These are phyloP conservation scores for Trinorchestia longiramus DNA, from an alignment of 1,140 invertebrate species.

Conservation along the genomic window DNA sequence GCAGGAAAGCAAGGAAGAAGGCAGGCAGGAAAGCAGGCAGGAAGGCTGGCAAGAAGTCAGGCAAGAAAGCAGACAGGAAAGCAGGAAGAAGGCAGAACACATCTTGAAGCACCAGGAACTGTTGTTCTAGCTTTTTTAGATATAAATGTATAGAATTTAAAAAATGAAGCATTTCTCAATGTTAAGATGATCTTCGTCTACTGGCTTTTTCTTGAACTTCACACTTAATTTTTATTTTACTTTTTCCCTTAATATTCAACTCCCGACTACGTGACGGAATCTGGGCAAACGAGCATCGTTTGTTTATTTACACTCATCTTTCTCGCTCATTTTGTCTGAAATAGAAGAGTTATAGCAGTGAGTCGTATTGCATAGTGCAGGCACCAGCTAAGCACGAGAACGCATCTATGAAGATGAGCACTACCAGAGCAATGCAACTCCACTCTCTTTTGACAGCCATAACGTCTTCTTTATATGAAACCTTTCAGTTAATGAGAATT, in stretches of 20 bases:
- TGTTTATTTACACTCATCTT: neutral
- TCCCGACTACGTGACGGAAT: neutral
- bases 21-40: neutral
- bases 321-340: neutral
- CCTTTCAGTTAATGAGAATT: too few species aligned
- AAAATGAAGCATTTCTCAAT: neutral
- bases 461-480: neutral
- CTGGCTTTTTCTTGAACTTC: neutral
- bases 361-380: neutral
- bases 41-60: neutral
- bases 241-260: neutral
- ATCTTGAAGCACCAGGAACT: too few species aligned
- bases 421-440: neutral
- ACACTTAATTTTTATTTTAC: neutral
- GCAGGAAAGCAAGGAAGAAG: neutral
- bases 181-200: neutral
- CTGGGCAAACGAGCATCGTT: neutral
- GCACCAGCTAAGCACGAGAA: neutral
- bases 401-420: too few species aligned
- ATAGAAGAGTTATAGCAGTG: neutral
- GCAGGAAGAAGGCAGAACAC: too few species aligned
- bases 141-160: too few species aligned
- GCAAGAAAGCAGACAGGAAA: too few species aligned
- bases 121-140: too few species aligned
- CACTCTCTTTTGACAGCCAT: neutral